A percentile compares a stretch with the other conserved stretches of the same genome.
phyloP scores from a whole-genome alignment of 1,140 invertebrate species.

The Maniola jurtina region DNA sequence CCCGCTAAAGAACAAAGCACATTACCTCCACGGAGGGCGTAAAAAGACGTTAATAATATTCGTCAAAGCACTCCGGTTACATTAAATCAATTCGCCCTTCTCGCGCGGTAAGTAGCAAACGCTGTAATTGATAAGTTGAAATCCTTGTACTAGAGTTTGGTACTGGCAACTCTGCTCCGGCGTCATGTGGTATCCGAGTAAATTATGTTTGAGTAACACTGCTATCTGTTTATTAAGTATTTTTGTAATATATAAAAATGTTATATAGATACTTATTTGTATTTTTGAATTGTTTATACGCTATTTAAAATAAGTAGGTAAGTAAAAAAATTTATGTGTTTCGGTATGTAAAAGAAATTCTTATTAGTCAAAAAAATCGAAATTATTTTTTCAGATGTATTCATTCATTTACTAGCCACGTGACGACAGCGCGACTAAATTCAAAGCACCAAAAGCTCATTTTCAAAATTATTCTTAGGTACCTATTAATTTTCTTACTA shows the following conservation, averaged over 20 bases:
- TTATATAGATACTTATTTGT: not conserved
- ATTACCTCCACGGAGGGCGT: slow-evolving; percentile 62
- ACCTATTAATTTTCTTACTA: too few relatives aligned
- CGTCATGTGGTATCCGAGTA: slow-evolving; percentile 51
- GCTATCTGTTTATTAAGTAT: slow-evolving; percentile 11
- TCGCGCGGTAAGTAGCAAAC: slow-evolving; percentile 77
- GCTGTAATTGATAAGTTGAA: slow-evolving; percentile 79
- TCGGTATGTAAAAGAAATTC: too few relatives aligned
- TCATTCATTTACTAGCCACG: too few relatives aligned
- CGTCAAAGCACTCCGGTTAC: slow-evolving; percentile 78
- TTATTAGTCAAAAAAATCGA: too few relatives aligned
- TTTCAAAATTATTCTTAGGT: too few relatives aligned
- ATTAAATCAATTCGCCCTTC: slow-evolving; percentile 79
- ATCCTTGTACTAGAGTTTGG: slow-evolving; percentile 76
- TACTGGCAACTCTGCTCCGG: slow-evolving; percentile 52
- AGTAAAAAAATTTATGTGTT: too few relatives aligned
- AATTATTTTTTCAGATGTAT: too few relatives aligned
- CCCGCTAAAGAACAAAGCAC: slow-evolving; percentile 72
- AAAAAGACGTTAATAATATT: slow-evolving; percentile 79
- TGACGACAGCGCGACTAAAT: too few relatives aligned
- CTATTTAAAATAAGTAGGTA: too few relatives aligned
- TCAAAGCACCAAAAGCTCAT: too few relatives aligned
- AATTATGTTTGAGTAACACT: slow-evolving; percentile 36
- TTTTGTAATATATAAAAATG: slow-evolving; percentile 3
- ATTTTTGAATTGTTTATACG: not conserved